Conservation (phyloP, 2,888 invertebrate species). For the Tipula helvola region DNA sequence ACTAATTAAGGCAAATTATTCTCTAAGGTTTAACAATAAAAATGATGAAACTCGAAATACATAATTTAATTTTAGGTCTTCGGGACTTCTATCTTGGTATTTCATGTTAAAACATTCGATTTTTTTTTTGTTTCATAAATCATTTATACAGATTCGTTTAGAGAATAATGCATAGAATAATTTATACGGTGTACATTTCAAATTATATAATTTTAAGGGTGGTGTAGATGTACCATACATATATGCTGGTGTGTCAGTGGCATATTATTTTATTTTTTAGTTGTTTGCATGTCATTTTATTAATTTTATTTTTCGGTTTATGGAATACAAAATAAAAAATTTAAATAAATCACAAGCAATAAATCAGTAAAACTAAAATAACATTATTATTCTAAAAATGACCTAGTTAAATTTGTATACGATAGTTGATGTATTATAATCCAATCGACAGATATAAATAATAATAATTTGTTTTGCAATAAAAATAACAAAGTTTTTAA, state of each 20-base stretch:
- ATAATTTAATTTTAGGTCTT: too few species aligned
- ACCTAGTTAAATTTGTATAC: background rate
- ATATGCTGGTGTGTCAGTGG: background rate
- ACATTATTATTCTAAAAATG: background rate
- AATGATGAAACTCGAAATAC: too few species aligned
- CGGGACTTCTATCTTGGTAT: too few species aligned
- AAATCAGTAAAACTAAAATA: background rate
- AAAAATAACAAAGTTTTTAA: background rate
- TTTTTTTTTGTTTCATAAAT: too few species aligned
- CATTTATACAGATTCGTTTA: too few species aligned
- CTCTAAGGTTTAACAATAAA: too few species aligned
- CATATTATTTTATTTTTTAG: background rate
- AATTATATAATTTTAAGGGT: background rate
- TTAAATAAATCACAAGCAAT: background rate
- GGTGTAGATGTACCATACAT: background rate
- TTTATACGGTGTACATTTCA: too few species aligned
- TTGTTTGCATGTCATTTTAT: background rate
- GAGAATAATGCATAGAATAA: too few species aligned
- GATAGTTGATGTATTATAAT: background rate
- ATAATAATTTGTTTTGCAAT: background rate
- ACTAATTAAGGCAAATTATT: too few species aligned
- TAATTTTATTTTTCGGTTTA: background rate
- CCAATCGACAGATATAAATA: background rate
- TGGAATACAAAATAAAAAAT: background rate
- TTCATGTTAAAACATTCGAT: too few species aligned